phyloP scores from a whole-genome alignment of 2,113 vertebrate genomes.

The Cinclus cinclus region DNA sequence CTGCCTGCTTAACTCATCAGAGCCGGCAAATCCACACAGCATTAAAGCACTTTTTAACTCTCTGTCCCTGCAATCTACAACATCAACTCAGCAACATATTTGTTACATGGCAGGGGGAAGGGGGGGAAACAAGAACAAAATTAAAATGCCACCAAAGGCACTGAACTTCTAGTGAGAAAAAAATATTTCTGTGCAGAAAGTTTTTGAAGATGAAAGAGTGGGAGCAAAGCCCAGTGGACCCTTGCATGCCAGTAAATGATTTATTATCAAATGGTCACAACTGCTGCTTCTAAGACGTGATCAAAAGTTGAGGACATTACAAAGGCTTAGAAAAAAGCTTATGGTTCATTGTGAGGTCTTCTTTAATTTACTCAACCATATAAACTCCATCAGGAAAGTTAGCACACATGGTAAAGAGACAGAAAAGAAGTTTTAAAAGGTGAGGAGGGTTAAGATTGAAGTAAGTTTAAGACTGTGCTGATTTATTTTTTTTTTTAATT shows the following conservation, averaged over 20 bases:
- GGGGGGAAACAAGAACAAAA: background rate
- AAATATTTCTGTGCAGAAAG: constrained; percentile 50
- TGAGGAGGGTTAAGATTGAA: background rate
- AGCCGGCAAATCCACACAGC: constrained; percentile 39
- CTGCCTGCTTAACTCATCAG: constrained; percentile 56
- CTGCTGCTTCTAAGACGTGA: background rate
- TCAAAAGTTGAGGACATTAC: background rate
- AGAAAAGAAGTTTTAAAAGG: background rate
- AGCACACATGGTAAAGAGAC: background rate
- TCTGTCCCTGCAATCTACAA: constrained; percentile 26
- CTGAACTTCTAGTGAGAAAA: constrained; percentile 44
- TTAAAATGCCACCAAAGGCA: background rate
- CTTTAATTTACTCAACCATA: background rate
- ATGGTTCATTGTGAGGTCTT: background rate
- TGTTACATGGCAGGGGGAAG: background rate
- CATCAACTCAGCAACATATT: constrained; percentile 39
- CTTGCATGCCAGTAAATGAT: constrained; percentile 26
- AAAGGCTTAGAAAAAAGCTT: background rate
- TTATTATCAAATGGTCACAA: background rate
- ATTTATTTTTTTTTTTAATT: background rate
- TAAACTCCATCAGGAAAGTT: background rate
- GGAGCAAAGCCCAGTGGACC: constrained; percentile 52
- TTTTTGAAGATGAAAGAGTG: constrained; percentile 65
- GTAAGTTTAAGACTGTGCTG: background rate
- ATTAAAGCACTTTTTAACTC: constrained; percentile 42